Base-by-base conservation (phyloP, 2,113 vertebrate genomes). In the Mungos mungo region DNA sequence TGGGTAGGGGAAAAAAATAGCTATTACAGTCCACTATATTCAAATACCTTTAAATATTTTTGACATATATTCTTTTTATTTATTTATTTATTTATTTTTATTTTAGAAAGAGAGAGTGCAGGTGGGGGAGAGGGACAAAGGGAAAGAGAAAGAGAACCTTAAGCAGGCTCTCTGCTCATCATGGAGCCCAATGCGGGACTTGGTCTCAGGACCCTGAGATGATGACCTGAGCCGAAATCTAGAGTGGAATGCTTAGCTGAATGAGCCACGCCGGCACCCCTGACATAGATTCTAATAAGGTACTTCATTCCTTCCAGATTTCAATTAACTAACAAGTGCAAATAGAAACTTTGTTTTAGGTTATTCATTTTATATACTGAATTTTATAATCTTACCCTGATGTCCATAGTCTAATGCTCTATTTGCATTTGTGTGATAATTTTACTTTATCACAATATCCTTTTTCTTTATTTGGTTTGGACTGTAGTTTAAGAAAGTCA, bases 401-500 rank as follows among this genome's bases (percentile, higher is more conserved):
- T 25, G 63, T 69, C 35, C 9, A 19, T 60, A 47, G 16, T 72
- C 21, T 23, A 87, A 13, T 52, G 12, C 21, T 84, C 2, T 86
- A n/a, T 92, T 92, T 97, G 41, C 7, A 82, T 85, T 88, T 96
- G n/a, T 38, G 29, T 72, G 27, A 63, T 81, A 66, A 35, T 80
- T 38, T 93, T 92, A 52, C 65, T 80, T 65, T 47, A 86, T 71
- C 47, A 52, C 33, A 33, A 47, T 50, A 65, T 81, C 89, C 15
- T 95, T 81, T 91, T 77, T 74, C 29, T 63, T 86, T 52, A 38
- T 45, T 80, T 82, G 31, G 3, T 84, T 95, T 38, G n/a, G 47
- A 84, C 63, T 85, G 0, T 92, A 92, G 65, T 63, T 57, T 90
- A 69, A 90, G 71, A 65, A 96, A 95, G 69, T 95, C 27, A 95